Percentiles rank a stretch among this genome's conserved stretches.
These are phyloP conservation scores for Osmoderma eremita DNA, from an alignment of 2,888 invertebrate species.

Conservation along the genomic window DNA sequence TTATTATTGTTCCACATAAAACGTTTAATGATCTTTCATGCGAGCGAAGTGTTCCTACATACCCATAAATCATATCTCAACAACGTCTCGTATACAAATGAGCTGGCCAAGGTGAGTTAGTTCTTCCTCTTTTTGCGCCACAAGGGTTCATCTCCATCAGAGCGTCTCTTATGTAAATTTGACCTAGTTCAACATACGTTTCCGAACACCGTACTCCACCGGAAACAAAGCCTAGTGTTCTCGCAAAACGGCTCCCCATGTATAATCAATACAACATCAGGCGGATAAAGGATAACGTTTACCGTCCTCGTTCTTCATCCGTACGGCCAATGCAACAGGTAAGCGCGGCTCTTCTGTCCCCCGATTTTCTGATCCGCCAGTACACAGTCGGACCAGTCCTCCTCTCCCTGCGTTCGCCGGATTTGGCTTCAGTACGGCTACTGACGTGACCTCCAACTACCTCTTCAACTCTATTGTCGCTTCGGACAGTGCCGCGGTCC, in stretches of 20 bases:
- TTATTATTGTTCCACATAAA: too few species aligned
- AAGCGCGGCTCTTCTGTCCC: conserved; percentile 18
- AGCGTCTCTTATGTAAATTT: not conserved
- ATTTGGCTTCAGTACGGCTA: conserved; percentile 36
- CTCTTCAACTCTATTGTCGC: conserved; percentile 49
- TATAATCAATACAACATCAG: conserved; percentile 35
- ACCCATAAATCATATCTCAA: too few species aligned
- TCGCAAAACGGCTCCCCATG: conserved; percentile 26
- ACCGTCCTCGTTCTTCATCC: conserved; percentile 22
- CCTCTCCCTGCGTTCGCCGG: conserved; percentile 10
- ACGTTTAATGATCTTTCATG: too few species aligned
- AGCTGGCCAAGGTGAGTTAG: too few species aligned
- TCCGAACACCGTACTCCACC: not conserved
- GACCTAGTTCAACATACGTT: conserved; percentile 13
- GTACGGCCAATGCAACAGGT: conserved; percentile 25
- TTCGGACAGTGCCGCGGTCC: conserved; percentile 46
- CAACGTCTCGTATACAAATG: not conserved
- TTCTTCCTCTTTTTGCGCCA: not conserved
- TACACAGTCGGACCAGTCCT: conserved; percentile 6
- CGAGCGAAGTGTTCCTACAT: too few species aligned
- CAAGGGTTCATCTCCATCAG: not conserved
- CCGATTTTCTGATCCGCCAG: conserved; percentile 15
- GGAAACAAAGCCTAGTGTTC: conserved; percentile 32
- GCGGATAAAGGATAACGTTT: conserved; percentile 28
- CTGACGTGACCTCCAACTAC: conserved; percentile 48